Evolutionary conservation across 2,888 invertebrate species (phyloP), one percentile per base, ranked within the genome.

Genomic region (Beris chalybata): DNA sequence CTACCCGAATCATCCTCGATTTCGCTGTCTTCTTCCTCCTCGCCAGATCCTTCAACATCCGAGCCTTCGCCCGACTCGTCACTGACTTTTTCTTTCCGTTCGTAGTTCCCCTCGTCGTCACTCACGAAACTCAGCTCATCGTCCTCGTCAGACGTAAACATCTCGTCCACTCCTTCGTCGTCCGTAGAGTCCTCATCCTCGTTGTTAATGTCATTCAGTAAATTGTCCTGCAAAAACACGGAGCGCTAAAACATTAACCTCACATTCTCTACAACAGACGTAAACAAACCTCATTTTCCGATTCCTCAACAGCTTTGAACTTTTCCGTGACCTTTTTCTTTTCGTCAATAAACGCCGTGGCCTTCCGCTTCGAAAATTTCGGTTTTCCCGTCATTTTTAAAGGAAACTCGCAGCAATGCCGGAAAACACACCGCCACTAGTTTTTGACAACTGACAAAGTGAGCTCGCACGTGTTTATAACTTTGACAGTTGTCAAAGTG

Each of bases 91-190:
- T 64, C 63, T 50, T 66, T 59, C 13, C 52, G 47, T 31, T 67
- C 67, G 79, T 79, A 71, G 77, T 83, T 73, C 75, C 85, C 85
- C n/a, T 83, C 85, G 72, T 83, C 83, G 58, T 85, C 85, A 54
- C 83, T 83, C 58, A 83, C 82, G 77, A 86, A 88, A 70, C 79
- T 77, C 0, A 81, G 68, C n/a, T 76, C 76, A 22, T 77, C 77
- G 52, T 78, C 79, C 44, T 75, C 76, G 65, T 78, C 80, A 0
- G 77, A 76, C n/a, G 74, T 73, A 64, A 74, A 78, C 12, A 72
- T 72, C 68, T 77, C 75, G 45, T 76, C 76, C 54, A 77, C 77
- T 9, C 76, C 78, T 67, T 81, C 79, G 66, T 79, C 77, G 63
- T 81, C 80, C 2, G 83, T 84, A 69, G 84, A 83, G 64, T 83